These are phyloP conservation scores for Syngnathus typhle DNA, from an alignment of 2,113 vertebrate genomes.

Conservation along the genomic window DNA sequence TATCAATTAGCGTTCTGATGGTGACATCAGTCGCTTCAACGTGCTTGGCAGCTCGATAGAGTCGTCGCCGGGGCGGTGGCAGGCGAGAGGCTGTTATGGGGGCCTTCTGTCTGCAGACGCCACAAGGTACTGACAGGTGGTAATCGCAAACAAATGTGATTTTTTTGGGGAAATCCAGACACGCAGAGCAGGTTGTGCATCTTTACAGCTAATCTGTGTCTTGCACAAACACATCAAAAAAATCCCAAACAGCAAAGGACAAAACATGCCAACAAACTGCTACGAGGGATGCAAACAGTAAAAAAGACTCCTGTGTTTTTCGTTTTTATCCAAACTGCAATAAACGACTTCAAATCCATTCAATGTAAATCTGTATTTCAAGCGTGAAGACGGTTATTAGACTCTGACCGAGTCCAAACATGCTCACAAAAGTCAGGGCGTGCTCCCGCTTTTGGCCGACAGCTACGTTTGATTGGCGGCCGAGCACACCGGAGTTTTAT, in stretches of 20 bases:
- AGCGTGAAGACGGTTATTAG: neutral
- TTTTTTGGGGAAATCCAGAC: neutral
- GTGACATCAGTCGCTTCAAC: slow-evolving; percentile 53
- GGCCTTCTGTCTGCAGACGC: slow-evolving; percentile 35
- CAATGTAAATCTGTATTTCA: neutral
- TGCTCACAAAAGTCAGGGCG: neutral
- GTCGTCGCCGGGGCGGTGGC: slow-evolving; percentile 41
- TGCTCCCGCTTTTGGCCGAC: neutral
- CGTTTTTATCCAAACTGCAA: too few relatives aligned
- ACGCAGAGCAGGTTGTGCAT: neutral
- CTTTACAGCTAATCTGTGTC: neutral
- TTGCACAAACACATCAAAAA: neutral
- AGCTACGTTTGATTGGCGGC: neutral
- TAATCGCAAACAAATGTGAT: neutral
- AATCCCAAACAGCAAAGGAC: neutral
- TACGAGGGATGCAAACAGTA: too few relatives aligned
- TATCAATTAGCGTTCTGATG: slow-evolving; percentile 61
- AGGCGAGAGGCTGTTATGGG: slow-evolving; percentile 25
- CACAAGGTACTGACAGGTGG: neutral
- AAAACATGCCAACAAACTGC: too few relatives aligned
- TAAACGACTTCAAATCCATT: too few relatives aligned
- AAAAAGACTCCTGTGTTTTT: too few relatives aligned
- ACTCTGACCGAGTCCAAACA: too few relatives aligned
- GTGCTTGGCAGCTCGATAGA: slow-evolving; percentile 55
- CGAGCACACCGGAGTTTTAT: neutral